Base-by-base conservation (phyloP, 2,113 vertebrate genomes). In the Suncus etruscus region DNA sequence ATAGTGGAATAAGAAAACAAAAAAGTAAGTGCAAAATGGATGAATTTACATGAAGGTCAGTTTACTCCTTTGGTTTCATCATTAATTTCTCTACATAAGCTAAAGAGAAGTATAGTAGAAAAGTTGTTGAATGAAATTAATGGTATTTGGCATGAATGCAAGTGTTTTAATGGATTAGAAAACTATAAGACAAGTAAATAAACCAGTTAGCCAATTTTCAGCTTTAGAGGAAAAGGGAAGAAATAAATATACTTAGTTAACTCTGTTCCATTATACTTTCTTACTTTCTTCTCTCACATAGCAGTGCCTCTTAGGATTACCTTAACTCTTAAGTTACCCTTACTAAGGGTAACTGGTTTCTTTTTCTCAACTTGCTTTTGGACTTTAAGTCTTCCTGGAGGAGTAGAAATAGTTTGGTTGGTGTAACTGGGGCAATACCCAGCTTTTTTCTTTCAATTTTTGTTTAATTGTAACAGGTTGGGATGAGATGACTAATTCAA, bases 91-190 rank as follows among this genome's bases (percentile, higher is more conserved):
- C 73, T 61, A n/a, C n/a, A 16, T 86, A 72, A 92, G 29, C 72
- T 87, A 66, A 84, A 66, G n/a, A 83, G 80, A 75, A 39, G 72
- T 91, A 24, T 78, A 20, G 48, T 75, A 70, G 54, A 81, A 96
- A 93, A 89, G 31, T 87, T 24, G 58, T 68, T 58, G 87, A 89
- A 75, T 94, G 70, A 81, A 94, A 86, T 90, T 93, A 80, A 86
- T 91, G 90, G 47, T 73, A 69, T 90, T 92, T 86, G 80, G 10
- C 32, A 15, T 86, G 79, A 11, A 24, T 90, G 4, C 77, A 83
- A 86, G 65, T 91, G 61, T 91, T 91, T 78, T 93, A 91, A 94
- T 96, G 94, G 77, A 69, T 93, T 89, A 93, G 95, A 94, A 91
- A 95, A 94, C 91, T 77, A 73, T 82, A 92, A 89, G 89, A 68